These are phyloP conservation scores for Solenopsis invicta DNA, from an alignment of 1,140 invertebrate genomes.

Conservation along the genomic window DNA sequence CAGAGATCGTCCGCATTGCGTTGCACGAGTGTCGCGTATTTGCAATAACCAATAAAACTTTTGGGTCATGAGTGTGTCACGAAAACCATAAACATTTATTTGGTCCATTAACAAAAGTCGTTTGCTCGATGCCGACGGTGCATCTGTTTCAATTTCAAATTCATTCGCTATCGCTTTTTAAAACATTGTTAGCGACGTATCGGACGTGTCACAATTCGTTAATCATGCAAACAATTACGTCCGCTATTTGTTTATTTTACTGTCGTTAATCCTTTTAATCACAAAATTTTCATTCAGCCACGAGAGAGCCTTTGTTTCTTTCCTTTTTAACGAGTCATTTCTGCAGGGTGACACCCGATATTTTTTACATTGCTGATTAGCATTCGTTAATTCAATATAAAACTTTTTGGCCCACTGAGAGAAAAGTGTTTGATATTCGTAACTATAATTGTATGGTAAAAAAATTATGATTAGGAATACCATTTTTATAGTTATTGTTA, in stretches of 20 bases:
- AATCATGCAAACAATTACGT: slow-evolving; percentile 20
- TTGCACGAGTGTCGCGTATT: background rate
- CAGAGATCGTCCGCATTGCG: background rate
- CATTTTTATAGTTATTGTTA: too few species aligned
- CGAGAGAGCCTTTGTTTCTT: background rate
- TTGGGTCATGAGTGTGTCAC: background rate
- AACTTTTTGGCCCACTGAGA: too few species aligned
- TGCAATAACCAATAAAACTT: slow-evolving; percentile 15
- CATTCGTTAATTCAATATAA: too few species aligned
- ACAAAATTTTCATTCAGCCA: background rate
- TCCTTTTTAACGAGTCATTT: slow-evolving; percentile 15
- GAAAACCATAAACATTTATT: slow-evolving; percentile 18
- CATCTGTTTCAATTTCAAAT: background rate
- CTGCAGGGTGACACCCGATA: background rate
- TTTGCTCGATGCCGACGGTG: background rate
- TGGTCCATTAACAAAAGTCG: slow-evolving; percentile 6
- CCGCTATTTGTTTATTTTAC: background rate
- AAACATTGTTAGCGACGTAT: background rate
- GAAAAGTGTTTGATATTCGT: too few species aligned
- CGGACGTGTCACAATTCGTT: background rate
- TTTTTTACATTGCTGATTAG: too few species aligned
- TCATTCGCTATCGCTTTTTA: slow-evolving; percentile 3
- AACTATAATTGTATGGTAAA: too few species aligned
- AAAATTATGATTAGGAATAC: too few species aligned
- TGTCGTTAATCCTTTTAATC: background rate